Evolutionary conservation across 2,797 vertebrate species (phyloP).

Genomic region (Crocidura indochinensis): DNA sequence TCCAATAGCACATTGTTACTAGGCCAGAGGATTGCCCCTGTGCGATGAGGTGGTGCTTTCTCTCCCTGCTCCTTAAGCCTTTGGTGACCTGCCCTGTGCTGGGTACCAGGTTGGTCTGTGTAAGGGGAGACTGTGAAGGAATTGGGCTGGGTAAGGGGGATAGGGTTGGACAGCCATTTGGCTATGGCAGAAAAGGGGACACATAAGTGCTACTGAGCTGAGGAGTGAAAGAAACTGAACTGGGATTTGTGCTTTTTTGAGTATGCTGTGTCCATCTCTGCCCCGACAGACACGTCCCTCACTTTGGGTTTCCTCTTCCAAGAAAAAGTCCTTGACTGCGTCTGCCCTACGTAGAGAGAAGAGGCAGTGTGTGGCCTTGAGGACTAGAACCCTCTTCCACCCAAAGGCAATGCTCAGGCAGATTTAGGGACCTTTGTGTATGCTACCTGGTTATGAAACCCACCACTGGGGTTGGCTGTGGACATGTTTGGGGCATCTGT

Average conservation of each 20-base stretch:
- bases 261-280: not conserved
- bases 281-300: not conserved
- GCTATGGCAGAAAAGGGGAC: not conserved
- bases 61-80: no score
- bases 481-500: no score
- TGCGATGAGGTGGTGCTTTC: no score
- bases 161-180: not conserved
- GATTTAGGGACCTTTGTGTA: no score
- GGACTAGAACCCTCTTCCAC: not conserved
- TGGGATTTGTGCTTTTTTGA: not conserved
- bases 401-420: no score
- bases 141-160: not conserved
- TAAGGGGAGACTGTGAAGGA: no score
- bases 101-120: no score
- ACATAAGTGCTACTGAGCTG: not conserved
- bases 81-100: no score
- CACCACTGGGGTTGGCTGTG: no score
- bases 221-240: not conserved
- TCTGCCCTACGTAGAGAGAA: not conserved
- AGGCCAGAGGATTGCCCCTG: no score
- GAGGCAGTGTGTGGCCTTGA: not conserved
- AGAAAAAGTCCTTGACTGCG: not conserved
- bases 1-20: no score
- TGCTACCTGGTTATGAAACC: not conserved
- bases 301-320: not conserved